Percentiles rank a stretch among this genome's conserved stretches.
Evolutionary conservation across 2,888 invertebrate genomes (phyloP).

Genomic region (Lycocerus yunnanus): DNA sequence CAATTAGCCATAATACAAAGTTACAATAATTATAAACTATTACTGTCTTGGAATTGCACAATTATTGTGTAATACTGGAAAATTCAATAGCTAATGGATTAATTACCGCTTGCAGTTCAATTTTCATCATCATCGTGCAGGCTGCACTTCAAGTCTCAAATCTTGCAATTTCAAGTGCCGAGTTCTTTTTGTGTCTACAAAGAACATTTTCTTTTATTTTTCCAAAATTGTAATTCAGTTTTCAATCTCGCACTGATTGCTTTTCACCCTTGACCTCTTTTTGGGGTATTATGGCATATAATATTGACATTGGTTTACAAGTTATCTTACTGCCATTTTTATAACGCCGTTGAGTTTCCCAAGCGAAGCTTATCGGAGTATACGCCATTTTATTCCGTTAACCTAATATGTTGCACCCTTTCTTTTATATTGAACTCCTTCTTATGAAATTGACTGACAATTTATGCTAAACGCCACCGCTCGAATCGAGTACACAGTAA

Average conservation of each 20-base stretch:
- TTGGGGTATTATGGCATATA: background rate
- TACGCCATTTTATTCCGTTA: constrained; percentile 4
- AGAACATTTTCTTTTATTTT: background rate
- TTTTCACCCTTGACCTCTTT: background rate
- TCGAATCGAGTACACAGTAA: background rate
- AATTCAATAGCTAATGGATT: background rate
- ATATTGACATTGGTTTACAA: background rate
- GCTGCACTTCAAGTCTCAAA: background rate
- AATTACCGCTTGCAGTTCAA: background rate
- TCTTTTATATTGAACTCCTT: background rate
- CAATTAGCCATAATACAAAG: background rate
- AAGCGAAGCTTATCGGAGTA: background rate
- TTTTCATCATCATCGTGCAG: background rate
- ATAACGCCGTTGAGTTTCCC: background rate
- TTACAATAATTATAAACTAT: background rate
- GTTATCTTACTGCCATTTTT: background rate
- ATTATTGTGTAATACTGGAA: background rate
- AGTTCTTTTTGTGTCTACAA: no score
- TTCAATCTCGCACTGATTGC: background rate
- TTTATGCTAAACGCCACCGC: background rate
- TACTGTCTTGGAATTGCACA: background rate
- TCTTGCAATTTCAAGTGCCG: background rate
- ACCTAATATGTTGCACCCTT: constrained; percentile 15
- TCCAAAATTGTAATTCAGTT: background rate
- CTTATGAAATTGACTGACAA: background rate